Conservation (phyloP, 2,113 vertebrate genomes). For the Micronycteris hirsuta region DNA sequence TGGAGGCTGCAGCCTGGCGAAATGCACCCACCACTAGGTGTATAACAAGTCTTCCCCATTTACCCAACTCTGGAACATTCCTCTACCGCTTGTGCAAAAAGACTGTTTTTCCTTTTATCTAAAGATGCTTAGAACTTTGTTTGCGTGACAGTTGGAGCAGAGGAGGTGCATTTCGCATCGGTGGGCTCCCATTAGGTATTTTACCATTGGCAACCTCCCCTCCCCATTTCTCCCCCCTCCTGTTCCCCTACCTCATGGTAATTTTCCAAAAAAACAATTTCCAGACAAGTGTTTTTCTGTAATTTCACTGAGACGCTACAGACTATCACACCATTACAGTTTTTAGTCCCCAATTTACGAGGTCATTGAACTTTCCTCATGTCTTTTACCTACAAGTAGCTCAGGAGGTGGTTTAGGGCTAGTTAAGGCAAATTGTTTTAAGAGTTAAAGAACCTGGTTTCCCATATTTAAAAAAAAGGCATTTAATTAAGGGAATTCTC, state of each 20-base stretch:
- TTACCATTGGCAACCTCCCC: background rate
- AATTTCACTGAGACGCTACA: background rate
- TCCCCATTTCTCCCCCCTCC: background rate
- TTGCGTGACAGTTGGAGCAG: background rate
- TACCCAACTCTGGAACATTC: slow-evolving; percentile 48
- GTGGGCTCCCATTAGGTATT: background rate
- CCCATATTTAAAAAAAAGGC: background rate
- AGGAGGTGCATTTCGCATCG: background rate
- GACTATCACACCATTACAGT: background rate
- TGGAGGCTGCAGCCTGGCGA: slow-evolving; percentile 76
- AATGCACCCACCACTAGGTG: slow-evolving; percentile 79
- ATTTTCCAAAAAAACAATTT: slow-evolving; percentile 52
- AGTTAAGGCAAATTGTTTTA: slow-evolving; percentile 8
- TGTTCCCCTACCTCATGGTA: background rate
- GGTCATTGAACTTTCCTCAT: slow-evolving; percentile 61
- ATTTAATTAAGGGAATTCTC: slow-evolving; percentile 5
- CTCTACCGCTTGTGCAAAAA: background rate
- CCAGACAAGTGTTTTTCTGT: slow-evolving; percentile 10
- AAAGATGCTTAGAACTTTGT: slow-evolving; percentile 51
- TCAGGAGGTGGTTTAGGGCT: background rate
- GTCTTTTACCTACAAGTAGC: slow-evolving; percentile 29
- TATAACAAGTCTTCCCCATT: slow-evolving; percentile 63
- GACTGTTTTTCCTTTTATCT: slow-evolving; percentile 34
- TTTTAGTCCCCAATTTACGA: slow-evolving; percentile 17
- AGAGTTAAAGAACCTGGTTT: background rate